phyloP scores from a whole-genome alignment of 2,113 vertebrate species.

The Sphyrna mokarran region DNA sequence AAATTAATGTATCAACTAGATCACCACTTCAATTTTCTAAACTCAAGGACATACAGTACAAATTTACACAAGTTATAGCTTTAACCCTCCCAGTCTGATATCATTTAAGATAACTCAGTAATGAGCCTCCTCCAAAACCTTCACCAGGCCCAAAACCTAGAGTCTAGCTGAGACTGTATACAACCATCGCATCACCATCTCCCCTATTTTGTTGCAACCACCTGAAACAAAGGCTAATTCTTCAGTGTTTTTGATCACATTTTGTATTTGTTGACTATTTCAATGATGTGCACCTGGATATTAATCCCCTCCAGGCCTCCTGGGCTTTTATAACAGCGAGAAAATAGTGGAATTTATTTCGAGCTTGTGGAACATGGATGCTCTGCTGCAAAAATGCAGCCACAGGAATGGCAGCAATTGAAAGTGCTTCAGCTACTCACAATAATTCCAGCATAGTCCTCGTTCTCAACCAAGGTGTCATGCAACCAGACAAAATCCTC shows the following conservation, averaged over 20 bases:
- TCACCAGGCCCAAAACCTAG: not conserved
- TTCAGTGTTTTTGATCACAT: not conserved
- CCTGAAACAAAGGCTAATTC: not conserved
- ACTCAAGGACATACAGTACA: not conserved
- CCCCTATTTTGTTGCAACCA: not conserved
- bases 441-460: slow-evolving; percentile 89
- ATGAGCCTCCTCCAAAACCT: not conserved
- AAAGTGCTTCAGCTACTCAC: slow-evolving; percentile 59
- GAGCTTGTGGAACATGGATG: not conserved
- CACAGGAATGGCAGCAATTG: not conserved
- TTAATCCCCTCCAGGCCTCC: not conserved
- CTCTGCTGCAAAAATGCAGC: not conserved
- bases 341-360: not conserved
- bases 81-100: not conserved
- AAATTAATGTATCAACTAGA: not conserved
- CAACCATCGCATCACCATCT: not conserved
- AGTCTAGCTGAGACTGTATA: not conserved
- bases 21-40: not conserved
- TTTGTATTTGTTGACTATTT: not conserved
- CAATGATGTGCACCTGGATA: not conserved
- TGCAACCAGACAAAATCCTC: slow-evolving; percentile 98
- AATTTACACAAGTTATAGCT: not conserved
- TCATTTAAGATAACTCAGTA: not conserved
- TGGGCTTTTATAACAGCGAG: not conserved
- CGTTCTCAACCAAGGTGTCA: slow-evolving; percentile 80